Base-by-base conservation (phyloP, 2,888 invertebrate genomes). In the Troides aeacus region DNA sequence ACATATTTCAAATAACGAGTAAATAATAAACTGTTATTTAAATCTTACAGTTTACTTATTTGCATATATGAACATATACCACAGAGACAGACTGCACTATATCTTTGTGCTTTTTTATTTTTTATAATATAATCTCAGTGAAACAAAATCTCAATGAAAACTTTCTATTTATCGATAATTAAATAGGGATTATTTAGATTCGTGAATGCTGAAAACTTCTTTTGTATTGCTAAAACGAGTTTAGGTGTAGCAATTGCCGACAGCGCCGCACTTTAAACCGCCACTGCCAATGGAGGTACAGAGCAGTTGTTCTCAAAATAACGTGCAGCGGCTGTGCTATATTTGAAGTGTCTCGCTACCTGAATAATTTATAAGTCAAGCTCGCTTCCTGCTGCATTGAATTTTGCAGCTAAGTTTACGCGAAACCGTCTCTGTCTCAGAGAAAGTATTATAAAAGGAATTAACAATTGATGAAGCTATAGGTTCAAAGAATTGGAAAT, bases 281-380 rank as follows among this genome's bases (percentile, higher is more conserved):
- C 23, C 24, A 53, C 63, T 46, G 42, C 42, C 53, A 53, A 66
- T 70, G 58, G 36, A 59, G 59, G 62, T 39, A 17, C 15, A 53
- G 71, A 81, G 79, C 82, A 81, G 82, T 78, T 82, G 86, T 86
- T 87, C 87, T 87, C 86, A 85, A 90, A 90, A 89, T 89, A 91
- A 84, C 85, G 83, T 83, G 83, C 84, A 81, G 83, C 82, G 81
- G 82, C 80, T 83, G 85, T 82, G 81, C 88, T 88, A 88, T 89
- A 89, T 90, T 88, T 90, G 88, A 89, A 90, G 88, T 88, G 89
- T 90, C 90, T 88, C 87, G 78, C 84, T 84, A 85, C 86, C 87
- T 92, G 91, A 92, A 92, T 92, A 89, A 91, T 90, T 90, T 90
- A 92, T 92, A 87, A 90, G 87, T 85, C 79, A 78, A 83, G 84